phyloP scores from a whole-genome alignment of 2,113 vertebrate genomes.

The Cacatua alba region DNA sequence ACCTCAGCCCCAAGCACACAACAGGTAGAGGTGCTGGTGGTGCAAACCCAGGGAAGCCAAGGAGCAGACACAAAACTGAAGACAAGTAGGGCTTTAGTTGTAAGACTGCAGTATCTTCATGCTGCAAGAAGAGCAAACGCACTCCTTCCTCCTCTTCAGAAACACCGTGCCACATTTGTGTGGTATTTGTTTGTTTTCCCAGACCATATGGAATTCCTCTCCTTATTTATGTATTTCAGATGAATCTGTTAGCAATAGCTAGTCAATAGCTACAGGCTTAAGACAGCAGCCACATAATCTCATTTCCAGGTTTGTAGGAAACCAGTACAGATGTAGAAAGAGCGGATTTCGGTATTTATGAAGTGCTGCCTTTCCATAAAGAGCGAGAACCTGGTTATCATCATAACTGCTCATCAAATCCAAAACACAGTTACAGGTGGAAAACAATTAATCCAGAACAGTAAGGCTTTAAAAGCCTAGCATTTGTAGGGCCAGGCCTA shows the following conservation, averaged over 20 bases:
- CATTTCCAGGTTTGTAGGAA: conserved; percentile 38
- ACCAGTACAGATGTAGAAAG: not conserved
- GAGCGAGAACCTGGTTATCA: conserved; percentile 13
- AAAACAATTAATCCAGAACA: not conserved
- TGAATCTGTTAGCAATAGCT: not conserved
- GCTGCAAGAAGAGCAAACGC: not conserved
- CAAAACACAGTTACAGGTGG: not conserved
- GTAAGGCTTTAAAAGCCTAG: not conserved
- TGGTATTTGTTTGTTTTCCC: conserved; percentile 11
- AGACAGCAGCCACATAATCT: not conserved
- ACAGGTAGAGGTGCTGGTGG: not conserved
- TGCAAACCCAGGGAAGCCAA: not conserved
- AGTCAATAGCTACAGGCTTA: not conserved
- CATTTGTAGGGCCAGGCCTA: not conserved
- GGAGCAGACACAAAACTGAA: not conserved
- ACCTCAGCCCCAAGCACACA: not conserved
- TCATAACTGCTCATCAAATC: conserved; percentile 29
- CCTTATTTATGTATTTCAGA: not conserved
- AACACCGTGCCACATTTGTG: not conserved
- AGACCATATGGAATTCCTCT: not conserved
- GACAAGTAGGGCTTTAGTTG: not conserved
- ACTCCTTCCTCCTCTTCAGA: not conserved
- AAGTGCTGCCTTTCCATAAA: not conserved
- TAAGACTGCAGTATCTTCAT: not conserved
- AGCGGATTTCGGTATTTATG: not conserved